Percentiles rank a stretch among this genome's conserved stretches.
phyloP scores from a whole-genome alignment of 2,113 vertebrate genomes.

The Choloepus hoffmanni region DNA sequence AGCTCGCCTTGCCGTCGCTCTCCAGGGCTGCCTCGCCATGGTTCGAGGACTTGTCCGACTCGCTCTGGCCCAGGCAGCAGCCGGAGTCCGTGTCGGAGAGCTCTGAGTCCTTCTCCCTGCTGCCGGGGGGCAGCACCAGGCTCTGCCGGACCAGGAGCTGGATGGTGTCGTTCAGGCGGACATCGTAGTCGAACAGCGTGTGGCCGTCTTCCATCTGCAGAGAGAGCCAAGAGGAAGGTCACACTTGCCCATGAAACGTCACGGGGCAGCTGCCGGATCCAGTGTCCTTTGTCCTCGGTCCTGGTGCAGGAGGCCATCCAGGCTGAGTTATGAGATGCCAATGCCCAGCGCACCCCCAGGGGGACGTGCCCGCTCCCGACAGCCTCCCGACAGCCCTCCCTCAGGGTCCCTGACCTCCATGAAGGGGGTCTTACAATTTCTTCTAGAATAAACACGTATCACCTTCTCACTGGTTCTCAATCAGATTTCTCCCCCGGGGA shows the following conservation, averaged over 20 bases:
- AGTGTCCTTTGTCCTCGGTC: too few species aligned
- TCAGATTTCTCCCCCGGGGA: too few species aligned
- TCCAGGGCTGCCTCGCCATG: constrained; percentile 91
- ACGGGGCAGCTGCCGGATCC: rapidly evolving
- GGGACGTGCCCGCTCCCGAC: too few species aligned
- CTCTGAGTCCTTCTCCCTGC: constrained; percentile 93
- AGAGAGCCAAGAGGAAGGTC: neutral
- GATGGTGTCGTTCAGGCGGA: constrained; percentile 96
- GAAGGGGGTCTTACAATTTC: too few species aligned
- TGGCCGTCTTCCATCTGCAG: constrained; percentile 97
- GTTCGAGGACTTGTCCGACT: constrained; percentile 95
- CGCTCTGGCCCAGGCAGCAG: constrained; percentile 94
- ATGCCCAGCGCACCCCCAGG: too few species aligned
- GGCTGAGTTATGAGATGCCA: too few species aligned
- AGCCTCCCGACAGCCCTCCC: too few species aligned
- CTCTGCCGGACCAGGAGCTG: constrained; percentile 95
- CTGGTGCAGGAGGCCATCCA: too few species aligned
- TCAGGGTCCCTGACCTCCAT: too few species aligned
- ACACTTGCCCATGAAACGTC: neutral
- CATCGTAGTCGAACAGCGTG: constrained; percentile 96
- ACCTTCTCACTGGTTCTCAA: neutral
- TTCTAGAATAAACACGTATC: rapidly evolving
- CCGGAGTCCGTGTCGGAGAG: constrained; percentile 96
- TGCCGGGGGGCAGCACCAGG: constrained; percentile 66
- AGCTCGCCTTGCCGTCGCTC: constrained; percentile 86